Evolutionary conservation across 2,113 vertebrate genomes (phyloP).

Genomic region (Cyanistes caeruleus): DNA sequence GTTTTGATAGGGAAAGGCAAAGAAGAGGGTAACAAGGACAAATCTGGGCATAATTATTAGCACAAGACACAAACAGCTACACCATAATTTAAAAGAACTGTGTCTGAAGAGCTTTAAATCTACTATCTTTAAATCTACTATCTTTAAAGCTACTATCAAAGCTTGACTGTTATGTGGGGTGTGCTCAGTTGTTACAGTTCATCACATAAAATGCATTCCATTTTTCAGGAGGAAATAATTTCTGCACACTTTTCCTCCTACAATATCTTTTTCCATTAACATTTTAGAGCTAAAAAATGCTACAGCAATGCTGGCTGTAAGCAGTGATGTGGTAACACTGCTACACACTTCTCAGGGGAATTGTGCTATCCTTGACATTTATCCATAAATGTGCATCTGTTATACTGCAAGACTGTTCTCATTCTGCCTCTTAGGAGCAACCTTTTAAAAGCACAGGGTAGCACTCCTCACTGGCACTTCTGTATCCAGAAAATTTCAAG

Average conservation of each 20-base stretch:
- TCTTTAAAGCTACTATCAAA: neutral
- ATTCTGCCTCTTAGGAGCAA: neutral
- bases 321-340: neutral
- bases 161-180: neutral
- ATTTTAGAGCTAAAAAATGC: neutral
- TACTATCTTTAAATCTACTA: too few species aligned
- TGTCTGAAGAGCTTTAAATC: constrained; percentile 26
- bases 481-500: constrained; percentile 16
- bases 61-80: neutral
- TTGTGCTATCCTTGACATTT: constrained; percentile 5
- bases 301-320: neutral
- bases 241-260: neutral
- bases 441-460: neutral
- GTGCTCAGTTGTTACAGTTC: neutral
- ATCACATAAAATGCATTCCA: neutral
- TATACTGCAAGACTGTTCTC: neutral
- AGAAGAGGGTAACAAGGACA: neutral
- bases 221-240: constrained; percentile 38
- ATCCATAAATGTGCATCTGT: neutral
- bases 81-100: neutral
- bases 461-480: neutral
- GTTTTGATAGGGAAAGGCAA: neutral
- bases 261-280: neutral
- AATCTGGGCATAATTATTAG: neutral
- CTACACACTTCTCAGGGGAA: neutral